Evolutionary conservation across 2,888 invertebrate species (phyloP), one percentile per base, ranked within the genome.

Genomic region (Lasioglossum pauxillum): DNA sequence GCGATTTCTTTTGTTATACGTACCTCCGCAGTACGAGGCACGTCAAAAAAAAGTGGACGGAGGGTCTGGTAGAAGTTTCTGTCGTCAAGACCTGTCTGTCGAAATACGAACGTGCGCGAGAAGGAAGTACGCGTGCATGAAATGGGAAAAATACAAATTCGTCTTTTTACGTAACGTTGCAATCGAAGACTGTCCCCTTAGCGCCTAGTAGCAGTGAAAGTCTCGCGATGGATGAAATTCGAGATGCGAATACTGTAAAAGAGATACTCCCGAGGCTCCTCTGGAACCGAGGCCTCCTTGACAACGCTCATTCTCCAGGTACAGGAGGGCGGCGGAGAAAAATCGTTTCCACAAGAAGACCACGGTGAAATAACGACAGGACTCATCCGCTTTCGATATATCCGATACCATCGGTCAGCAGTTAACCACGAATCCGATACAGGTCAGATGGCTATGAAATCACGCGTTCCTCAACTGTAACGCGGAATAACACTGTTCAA

Each of bases 91-190:
- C 14, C 53, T 14, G 53, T 53, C 35, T 12, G 35, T 19, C 10
- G n/a, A 38, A 35, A 10, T 64, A 76, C 69, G 64, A 27, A 35
- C 72, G 69, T 46, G 35, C 16, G 69, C 57, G 53, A 60, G 44
- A 67, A 83, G 77, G 53, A 71, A 85, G 77, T 83, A 31, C 23
- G 64, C 38, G 7, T n/a, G 23, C 49, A 10, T 0, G 23, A 53
- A 10, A 16, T 27, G 27, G 27, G 27, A 49, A 86, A 88, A 85
- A 84, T 81, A 38, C 38, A 35, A 57, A 77, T 75, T 49, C 82
- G 64, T 49, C 83, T 86, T 90, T 88, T 90, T 90, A 88, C 84
- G 89, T 90, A 90, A 90, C 83, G 44, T 41, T 89, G 90, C 90
- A 91, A 90, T 82, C 80, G 91, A 90, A 89, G 90, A 91, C 90